phyloP scores from a whole-genome alignment of 23 tunicate species.

The Trididemnum clinides region DNA sequence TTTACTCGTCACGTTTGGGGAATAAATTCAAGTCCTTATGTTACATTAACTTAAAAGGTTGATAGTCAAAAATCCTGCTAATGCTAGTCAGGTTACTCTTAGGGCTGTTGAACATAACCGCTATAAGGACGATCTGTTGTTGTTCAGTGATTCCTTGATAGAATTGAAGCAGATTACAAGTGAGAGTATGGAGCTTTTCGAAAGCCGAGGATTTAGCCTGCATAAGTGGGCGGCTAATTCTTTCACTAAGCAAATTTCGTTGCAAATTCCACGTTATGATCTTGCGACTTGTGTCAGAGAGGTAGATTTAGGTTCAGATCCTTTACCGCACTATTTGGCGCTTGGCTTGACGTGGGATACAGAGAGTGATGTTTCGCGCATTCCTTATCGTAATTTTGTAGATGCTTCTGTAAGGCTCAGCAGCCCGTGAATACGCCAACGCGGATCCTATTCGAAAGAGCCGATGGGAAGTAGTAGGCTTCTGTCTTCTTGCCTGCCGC shows the following conservation, averaged over 20 bases:
- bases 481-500: no score
- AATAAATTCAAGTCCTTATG: conserved; percentile 8
- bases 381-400: not conserved
- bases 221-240: not conserved
- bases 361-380: not conserved
- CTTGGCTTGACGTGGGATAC: not conserved
- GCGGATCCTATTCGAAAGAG: no score
- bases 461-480: no score
- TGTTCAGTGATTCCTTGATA: not conserved
- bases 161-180: not conserved
- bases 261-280: not conserved
- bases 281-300: not conserved
- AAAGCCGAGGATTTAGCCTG: conserved; percentile 19
- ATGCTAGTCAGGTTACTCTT: not conserved
- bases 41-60: not conserved
- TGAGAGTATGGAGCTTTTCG: not conserved
- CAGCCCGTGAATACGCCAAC: no score
- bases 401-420: no score
- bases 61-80: not conserved
- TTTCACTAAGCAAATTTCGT: not conserved
- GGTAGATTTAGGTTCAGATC: not conserved
- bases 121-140: not conserved
- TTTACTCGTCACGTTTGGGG: conserved; percentile 12
- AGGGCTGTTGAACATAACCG: not conserved
- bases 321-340: not conserved